Base-by-base conservation (phyloP, 1,140 invertebrate species). In the Latrodectus geometricus region DNA sequence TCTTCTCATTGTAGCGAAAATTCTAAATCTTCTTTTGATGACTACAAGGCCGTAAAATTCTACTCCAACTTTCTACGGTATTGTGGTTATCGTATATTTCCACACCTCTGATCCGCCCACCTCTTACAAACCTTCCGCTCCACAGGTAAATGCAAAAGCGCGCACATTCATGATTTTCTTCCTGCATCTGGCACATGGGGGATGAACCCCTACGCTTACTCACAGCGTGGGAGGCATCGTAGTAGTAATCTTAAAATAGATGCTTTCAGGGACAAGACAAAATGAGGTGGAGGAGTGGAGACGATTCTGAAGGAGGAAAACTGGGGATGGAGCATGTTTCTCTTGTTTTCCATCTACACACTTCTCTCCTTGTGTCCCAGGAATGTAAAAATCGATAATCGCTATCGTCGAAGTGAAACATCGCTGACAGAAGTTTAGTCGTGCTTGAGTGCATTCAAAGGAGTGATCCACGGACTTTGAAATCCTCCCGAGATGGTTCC, bases 171-270 rank as follows among this genome's bases (percentile, higher is more conserved):
- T 61, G 54, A 61, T 61, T 69, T 69, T 9, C 21, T 20, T 69
- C 20, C 68, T 0, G 20, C 68, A 69, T 69, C 70, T 35, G 54
- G 11, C 54, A 61, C 70, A 14, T 14, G 35, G 12, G 50, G 52
- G 50, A 49, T 4, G 35, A 23, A 11, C 70, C 9, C 8, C 23
- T 49, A 2, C 70, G 12, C 17, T 52, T 75, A 17, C 52, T 50
- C 49, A 12, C 52, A n/a, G 52, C 49, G 73, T 75, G 50, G 73
- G 73, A 14, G 12, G 50, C 17, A 61, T 75, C 50, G 73, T 75
- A 75, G 73, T 75, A 75, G 73, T 14, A 23, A 15, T 75, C 73
- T 56, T 52, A 75, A 75, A 75, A 75, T 75, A 75, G 73, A 75
- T 20, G 54, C 54, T 75, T 54, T 14, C 9, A 12, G 35, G 7